Evolutionary conservation across 2,797 vertebrate species (phyloP), one percentile per base, ranked within the genome.

Genomic region (Anguilla pacifica): DNA sequence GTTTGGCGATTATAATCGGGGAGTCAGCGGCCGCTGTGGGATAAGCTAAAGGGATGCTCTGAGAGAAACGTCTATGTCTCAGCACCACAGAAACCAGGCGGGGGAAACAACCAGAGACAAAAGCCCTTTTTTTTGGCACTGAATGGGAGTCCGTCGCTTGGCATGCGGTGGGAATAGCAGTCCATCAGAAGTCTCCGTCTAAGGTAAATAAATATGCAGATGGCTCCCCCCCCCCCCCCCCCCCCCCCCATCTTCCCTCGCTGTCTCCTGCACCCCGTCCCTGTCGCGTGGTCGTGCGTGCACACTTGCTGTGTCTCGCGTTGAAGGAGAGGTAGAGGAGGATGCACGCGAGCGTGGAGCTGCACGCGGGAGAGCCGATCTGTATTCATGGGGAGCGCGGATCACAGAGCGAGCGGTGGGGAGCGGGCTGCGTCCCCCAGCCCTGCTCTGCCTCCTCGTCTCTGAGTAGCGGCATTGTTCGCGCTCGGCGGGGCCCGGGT

Each of bases 101-200:
- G 59, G 84, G 70, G 49, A 88, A 77, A 84, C 85, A 85, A 87
- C 82, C 85, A 25, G 59, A 43, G 92, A 92, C 89, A 91, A 92
- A 93, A 91, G 90, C 9, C 51, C 51, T 67, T 25, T 11, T n/a
- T 94, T 94, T 95, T 95, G 92, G 90, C 94, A 95, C 95, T 96
- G 95, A 96, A 96, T 96, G 94, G 95, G 94, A 95, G 93, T 94
- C 94, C 93, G 93, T 92, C 86, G 94, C 94, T 94, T 94, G 91
- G 94, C 96, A 94, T 94, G 93, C 91, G 90, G 96, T 96, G 96
- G 97, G 96, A 96, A 94, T 95, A 96, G 94, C 94, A 93, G 94
- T 92, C 91, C 53, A 92, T 90, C 92, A 88, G 87, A 95, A 97
- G 96, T 95, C 88, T 94, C 94, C 89, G 88, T 92, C 92, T 91